These are phyloP conservation scores for Parasteatoda tepidariorum DNA, from an alignment of 1,140 invertebrate genomes.

Conservation along the genomic window DNA sequence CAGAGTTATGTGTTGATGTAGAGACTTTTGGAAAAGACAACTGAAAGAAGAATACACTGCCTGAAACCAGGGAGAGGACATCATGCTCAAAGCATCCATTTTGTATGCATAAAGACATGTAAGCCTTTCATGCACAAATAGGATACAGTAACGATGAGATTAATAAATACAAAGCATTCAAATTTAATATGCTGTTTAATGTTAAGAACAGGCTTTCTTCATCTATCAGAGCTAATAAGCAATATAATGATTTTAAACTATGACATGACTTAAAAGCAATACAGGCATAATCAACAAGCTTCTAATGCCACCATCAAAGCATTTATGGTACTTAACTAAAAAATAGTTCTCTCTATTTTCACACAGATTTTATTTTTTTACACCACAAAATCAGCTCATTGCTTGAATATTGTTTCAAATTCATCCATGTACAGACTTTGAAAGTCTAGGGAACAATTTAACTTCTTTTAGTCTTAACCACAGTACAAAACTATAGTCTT, in stretches of 20 bases:
- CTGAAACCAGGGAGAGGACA: not conserved
- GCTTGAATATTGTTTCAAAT: not conserved
- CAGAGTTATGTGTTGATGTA: not conserved
- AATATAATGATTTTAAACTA: not conserved
- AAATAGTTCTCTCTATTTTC: too few relatives aligned
- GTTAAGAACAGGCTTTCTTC: not conserved
- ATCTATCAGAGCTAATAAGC: not conserved
- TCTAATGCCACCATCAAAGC: not conserved
- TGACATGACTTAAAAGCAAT: not conserved
- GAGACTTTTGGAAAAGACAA: not conserved
- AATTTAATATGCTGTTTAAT: too few relatives aligned
- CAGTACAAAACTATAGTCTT: not conserved
- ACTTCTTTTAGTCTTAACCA: not conserved
- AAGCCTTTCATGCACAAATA: too few relatives aligned
- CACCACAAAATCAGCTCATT: too few relatives aligned
- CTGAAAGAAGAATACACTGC: not conserved
- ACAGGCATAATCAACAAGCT: not conserved
- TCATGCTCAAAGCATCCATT: not conserved
- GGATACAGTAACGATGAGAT: too few relatives aligned
- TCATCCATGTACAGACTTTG: not conserved
- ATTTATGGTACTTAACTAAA: too few relatives aligned
- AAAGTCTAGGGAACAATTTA: not conserved
- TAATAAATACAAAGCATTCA: too few relatives aligned
- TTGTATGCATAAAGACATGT: too few relatives aligned
- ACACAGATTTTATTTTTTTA: too few relatives aligned